Evolutionary conservation across 2,888 invertebrate species (phyloP).

Genomic region (Drosophila nigricruria): DNA sequence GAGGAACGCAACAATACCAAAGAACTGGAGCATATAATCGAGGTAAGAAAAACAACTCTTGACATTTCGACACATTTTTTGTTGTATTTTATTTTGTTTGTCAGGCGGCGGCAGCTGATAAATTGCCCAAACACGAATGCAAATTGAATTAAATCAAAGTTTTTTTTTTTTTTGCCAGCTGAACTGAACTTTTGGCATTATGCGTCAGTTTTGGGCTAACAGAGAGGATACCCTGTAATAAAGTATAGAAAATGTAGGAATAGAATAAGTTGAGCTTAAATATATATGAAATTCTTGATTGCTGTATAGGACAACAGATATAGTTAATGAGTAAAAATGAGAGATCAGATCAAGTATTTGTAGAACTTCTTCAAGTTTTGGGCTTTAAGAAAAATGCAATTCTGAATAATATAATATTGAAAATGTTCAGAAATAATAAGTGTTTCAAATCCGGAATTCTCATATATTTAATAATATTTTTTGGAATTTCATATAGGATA

Average conservation of each 20-base stretch:
- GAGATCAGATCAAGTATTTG: background rate
- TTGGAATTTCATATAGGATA: too few relatives aligned
- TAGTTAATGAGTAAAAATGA: too few relatives aligned
- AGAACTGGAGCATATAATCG: conserved; percentile 85
- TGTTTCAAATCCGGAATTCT: too few relatives aligned
- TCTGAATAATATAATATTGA: too few relatives aligned
- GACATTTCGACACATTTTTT: conserved; percentile 60
- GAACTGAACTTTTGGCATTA: conserved; percentile 37
- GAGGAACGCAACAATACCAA: conserved; percentile 86
- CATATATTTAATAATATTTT: too few relatives aligned
- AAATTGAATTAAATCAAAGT: conserved; percentile 64
- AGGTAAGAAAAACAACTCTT: conserved; percentile 79
- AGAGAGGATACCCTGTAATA: conserved; percentile 40
- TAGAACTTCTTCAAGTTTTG: too few relatives aligned
- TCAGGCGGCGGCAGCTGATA: conserved; percentile 47
- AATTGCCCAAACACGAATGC: conserved; percentile 61
- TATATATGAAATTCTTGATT: background rate
- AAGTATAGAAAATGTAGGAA: background rate
- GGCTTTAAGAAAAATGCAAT: too few relatives aligned
- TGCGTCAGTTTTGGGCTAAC: conserved; percentile 39
- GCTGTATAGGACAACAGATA: background rate
- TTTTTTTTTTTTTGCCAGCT: conserved; percentile 22
- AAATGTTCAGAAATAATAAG: too few relatives aligned
- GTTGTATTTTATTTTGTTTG: conserved; percentile 23
- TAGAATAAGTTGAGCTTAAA: background rate